Evolutionary conservation across 1,140 invertebrate species (phyloP).

Genomic region (Lutraria rhynchaena): DNA sequence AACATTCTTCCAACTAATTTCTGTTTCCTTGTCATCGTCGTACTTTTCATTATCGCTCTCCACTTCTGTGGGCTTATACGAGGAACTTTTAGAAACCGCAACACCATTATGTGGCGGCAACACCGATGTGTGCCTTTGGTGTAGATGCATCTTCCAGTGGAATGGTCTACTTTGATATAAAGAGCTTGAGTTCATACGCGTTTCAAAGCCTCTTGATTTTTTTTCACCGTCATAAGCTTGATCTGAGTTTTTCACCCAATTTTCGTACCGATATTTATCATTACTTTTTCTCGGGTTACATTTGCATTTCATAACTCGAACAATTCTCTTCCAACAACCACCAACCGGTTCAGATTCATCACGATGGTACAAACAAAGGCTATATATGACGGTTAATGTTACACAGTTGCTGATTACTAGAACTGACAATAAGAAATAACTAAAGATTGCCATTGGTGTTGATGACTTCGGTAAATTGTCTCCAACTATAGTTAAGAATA

Average conservation of each 20-base stretch:
- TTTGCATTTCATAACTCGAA: neutral
- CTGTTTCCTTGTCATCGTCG: neutral
- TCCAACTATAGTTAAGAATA: slow-evolving; percentile 84
- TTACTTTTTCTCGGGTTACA: neutral
- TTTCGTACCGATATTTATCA: neutral
- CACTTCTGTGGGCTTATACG: too few species aligned
- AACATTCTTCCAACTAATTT: neutral
- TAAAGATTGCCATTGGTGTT: slow-evolving; percentile 81
- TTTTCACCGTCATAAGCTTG: neutral
- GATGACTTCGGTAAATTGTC: slow-evolving; percentile 85
- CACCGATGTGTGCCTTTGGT: neutral
- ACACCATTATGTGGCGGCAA: neutral
- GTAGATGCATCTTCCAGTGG: neutral
- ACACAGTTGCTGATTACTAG: neutral
- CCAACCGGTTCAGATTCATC: neutral
- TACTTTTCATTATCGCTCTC: too few species aligned
- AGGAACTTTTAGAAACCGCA: too few species aligned
- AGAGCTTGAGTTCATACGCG: neutral
- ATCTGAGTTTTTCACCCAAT: neutral
- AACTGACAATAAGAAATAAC: slow-evolving; percentile 47
- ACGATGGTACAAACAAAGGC: slow-evolving; percentile 1
- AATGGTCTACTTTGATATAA: neutral
- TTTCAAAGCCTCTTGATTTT: neutral
- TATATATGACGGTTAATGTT: neutral
- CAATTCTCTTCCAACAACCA: neutral